Evolutionary conservation across 1,140 invertebrate species (phyloP), one percentile per base, ranked within the genome.

Genomic region (Telenomus remus): DNA sequence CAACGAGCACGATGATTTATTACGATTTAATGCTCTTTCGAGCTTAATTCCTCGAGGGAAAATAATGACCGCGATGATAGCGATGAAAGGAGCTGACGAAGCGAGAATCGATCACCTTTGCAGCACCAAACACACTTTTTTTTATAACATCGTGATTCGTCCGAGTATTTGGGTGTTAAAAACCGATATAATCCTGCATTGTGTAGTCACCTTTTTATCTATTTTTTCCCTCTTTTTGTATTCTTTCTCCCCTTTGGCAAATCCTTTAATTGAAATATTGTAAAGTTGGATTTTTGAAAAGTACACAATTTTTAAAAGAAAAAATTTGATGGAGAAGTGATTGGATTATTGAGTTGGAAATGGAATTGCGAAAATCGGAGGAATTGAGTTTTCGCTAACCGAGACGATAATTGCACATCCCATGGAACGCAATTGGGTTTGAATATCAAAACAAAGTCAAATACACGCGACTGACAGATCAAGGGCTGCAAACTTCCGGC

Each of bases 381-480:
- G 2, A 3, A 1, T 27, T 6, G 19, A 27, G 19, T 27, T 27
- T 27, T 27, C 6, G 19, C 19, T 3, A 27, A 27, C 19, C 19
- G 19, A 27, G 6, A 27, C 19, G 19, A 27, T 27, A 27, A 27
- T 27, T 27, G 13, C 54, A 14, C 13, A 44, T 56, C 53, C 57
- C 49, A 16, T 56, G 54, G 51, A 49, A 50, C 49, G 46, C 54
- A 51, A 68, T 71, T 63, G 50, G 57, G 43, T 49, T 63, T 63
- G 56, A 77, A 77, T 77, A 65, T 73, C 64, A 78, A 78, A 78
- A 69, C 69, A 78, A 70, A 72, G 75, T 78, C 75, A 73, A 78
- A 78, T 69, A 61, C 68, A 63, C 53, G 60, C 64, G 75, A 72
- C 68, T 69, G 68, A 72, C 63, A 57, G 66, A 71, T 71, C 55